Percentiles rank a stretch among this genome's conserved stretches.
phyloP scores from a whole-genome alignment of 2,888 invertebrate species.

The Phaonia tiefii region DNA sequence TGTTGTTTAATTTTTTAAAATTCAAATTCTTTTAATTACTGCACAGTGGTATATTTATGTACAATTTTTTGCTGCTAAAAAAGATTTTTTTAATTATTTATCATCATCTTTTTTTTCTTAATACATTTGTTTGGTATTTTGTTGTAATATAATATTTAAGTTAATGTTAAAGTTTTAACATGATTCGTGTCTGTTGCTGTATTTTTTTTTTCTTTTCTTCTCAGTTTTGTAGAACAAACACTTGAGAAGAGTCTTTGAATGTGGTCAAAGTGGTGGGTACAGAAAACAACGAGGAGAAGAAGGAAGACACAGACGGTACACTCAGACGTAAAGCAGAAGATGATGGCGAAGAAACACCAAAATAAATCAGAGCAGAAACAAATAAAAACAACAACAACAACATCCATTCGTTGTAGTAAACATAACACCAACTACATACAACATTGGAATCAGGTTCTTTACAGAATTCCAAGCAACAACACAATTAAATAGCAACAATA shows the following conservation, averaged over 20 bases:
- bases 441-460: constrained; percentile 54
- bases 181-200: no score
- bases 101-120: constrained; percentile 34
- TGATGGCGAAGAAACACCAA: constrained; percentile 60
- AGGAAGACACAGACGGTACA: not conserved
- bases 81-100: constrained; percentile 34
- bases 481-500: constrained; percentile 2
- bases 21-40: no score
- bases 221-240: constrained; percentile 35
- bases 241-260: not conserved
- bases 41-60: no score
- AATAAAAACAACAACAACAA: constrained; percentile 40
- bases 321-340: not conserved
- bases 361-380: constrained; percentile 64
- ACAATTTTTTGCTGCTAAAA: constrained; percentile 23
- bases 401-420: constrained; percentile 30
- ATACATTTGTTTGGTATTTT: constrained; percentile 15
- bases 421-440: constrained; percentile 49
- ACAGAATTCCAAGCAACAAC: constrained; percentile 32
- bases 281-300: not conserved
- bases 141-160: constrained; percentile 10
- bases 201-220: constrained; percentile 34
- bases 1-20: no score
- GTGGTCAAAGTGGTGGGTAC: no score
- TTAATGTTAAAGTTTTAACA: not conserved